Evolutionary conservation across 1,140 invertebrate species (phyloP).

Genomic region (Drosophila pseudoananassae): DNA sequence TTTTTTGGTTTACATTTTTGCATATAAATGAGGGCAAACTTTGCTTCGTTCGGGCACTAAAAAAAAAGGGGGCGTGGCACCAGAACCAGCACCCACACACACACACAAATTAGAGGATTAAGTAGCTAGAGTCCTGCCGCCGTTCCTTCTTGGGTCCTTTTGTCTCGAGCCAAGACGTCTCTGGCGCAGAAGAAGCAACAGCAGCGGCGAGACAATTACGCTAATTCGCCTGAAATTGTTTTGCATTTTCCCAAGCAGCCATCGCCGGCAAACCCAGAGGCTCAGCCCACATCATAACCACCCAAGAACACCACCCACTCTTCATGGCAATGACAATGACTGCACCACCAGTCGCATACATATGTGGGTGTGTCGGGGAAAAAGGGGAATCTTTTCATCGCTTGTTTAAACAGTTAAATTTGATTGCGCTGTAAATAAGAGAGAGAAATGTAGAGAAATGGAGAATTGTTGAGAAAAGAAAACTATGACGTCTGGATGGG

Average conservation of each 20-base stretch:
- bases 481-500: constrained; percentile 12
- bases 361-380: not conserved
- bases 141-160: constrained; percentile 24
- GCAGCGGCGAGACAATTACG: constrained; percentile 77
- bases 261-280: not conserved
- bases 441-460: constrained; percentile 16
- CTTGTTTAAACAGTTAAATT: constrained; percentile 77
- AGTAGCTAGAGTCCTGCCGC: constrained; percentile 76
- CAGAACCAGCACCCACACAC: constrained; percentile 19
- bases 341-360: constrained; percentile 30
- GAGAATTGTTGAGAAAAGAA: constrained; percentile 7
- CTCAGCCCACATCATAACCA: constrained; percentile 6
- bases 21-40: constrained; percentile 78
- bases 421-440: constrained; percentile 73
- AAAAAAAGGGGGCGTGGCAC: constrained; percentile 63
- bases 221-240: constrained; percentile 69
- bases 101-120: constrained; percentile 57
- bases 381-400: constrained; percentile 61
- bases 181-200: constrained; percentile 36
- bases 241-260: constrained; percentile 39
- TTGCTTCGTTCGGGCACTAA: constrained; percentile 21
- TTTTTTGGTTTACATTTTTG: constrained; percentile 83
- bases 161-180: constrained; percentile 12
- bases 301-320: constrained; percentile 1
- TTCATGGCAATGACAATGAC: constrained; percentile 43